Evolutionary conservation across 2,888 invertebrate genomes (phyloP).

Genomic region (Melanargia galathea): DNA sequence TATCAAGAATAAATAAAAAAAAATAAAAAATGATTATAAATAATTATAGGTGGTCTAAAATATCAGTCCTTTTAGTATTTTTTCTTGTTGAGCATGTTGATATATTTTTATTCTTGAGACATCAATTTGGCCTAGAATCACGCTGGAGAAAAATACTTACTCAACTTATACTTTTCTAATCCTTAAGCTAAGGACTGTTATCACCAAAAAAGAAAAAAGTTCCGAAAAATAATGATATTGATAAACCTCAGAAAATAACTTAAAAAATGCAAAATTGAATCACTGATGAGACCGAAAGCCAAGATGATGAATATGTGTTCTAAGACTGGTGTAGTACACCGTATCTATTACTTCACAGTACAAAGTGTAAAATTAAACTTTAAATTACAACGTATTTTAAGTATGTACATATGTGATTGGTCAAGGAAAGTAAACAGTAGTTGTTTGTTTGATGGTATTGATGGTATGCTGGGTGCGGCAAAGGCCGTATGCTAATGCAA

Average conservation of each 20-base stretch:
- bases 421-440: constrained; percentile 34
- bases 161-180: too few relatives aligned
- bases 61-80: too few relatives aligned
- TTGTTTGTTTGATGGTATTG: constrained; percentile 40
- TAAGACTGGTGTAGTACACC: not conserved
- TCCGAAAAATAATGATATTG: not conserved
- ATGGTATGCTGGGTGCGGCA: constrained; percentile 45
- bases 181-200: too few relatives aligned
- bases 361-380: not conserved
- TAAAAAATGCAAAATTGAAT: not conserved
- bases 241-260: not conserved
- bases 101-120: not conserved
- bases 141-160: too few relatives aligned
- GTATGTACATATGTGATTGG: not conserved
- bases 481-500: constrained; percentile 70
- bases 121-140: too few relatives aligned
- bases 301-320: not conserved
- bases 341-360: not conserved
- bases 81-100: too few relatives aligned
- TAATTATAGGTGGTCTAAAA: not conserved
- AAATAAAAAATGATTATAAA: constrained; percentile 11
- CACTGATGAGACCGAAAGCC: not conserved
- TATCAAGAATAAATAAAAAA: not conserved
- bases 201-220: not conserved
- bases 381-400: not conserved